Evolutionary conservation across 2,113 vertebrate genomes (phyloP), one percentile per base, ranked within the genome.

Genomic region (Pica pica): DNA sequence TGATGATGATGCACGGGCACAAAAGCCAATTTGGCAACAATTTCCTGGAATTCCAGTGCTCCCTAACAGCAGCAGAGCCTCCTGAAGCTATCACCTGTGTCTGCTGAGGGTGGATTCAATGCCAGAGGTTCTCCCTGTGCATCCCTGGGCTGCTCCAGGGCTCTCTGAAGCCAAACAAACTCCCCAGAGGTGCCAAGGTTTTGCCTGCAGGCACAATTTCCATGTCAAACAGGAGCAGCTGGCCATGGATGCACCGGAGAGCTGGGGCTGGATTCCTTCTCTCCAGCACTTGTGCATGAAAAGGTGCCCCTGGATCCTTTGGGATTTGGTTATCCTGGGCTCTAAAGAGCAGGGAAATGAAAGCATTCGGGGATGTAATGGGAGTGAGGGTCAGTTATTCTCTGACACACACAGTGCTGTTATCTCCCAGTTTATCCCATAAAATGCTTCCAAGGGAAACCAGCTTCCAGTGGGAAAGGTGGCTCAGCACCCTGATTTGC

Each of bases 201-300:
- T 59, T 47, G 15, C 20, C 24, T 61, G n/a, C 26, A 46, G 81
- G 30, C 27, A 18, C n/a, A 5, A 2, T 24, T 13, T 68, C 22
- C 0, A 0, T 10, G 12, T 11, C 2, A 31, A 41, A 30, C 4
- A 6, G 80, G 42, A 23, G n/a, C 60, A 33, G 50, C 27, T 81
- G n/a, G 21, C 61, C 42, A 10, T 3, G n/a, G 50, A 26, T 23
- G 24, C 46, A 19, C 19, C 13, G 9, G 26, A 64, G 37, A 22
- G 28, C 7, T 44, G 33, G 70, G 37, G 20, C 28, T 68, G 55
- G 15, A 16, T 19, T 59, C 23, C 41, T 64, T 85, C 70, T 63
- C 37, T 77, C 33, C 33, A 88, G 70, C 30, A 15, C 13, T 22
- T 60, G 31, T 9, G 37, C n/a, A 22, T 57, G 15, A 13, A 49